Evolutionary conservation across 92 coral and sea anemone species (phyloP).

Genomic region (Montipora capitata): DNA sequence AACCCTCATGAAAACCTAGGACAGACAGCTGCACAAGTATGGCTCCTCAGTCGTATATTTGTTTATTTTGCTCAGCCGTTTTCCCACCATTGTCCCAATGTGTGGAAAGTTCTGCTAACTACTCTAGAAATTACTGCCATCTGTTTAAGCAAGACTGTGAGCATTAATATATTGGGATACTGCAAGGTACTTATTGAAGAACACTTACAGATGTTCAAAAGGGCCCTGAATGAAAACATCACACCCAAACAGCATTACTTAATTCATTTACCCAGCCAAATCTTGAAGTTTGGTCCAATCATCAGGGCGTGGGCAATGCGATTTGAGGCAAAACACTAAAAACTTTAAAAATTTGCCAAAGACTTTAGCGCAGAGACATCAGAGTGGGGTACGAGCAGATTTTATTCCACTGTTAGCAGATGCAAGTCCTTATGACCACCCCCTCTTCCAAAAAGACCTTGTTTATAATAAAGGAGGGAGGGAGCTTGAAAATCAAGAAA

Average conservation of each 20-base stretch:
- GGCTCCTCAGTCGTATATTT: slow-evolving; percentile 26
- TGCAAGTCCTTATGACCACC: neutral
- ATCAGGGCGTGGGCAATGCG: slow-evolving; percentile 42
- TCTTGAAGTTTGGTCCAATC: slow-evolving; percentile 31
- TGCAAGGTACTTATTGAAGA: slow-evolving; percentile 1
- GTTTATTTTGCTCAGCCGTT: neutral
- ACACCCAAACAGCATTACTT: slow-evolving; percentile 49
- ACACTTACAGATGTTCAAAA: slow-evolving; percentile 19
- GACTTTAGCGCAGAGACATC: slow-evolving; percentile 5
- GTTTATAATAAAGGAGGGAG: neutral
- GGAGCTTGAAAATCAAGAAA: neutral
- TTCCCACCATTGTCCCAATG: neutral
- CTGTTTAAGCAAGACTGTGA: neutral
- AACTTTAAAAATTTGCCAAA: slow-evolving; percentile 20
- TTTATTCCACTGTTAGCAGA: neutral
- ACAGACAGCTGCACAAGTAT: neutral
- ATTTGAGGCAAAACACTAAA: slow-evolving; percentile 49
- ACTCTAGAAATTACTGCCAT: slow-evolving; percentile 9
- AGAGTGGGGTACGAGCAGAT: slow-evolving; percentile 14
- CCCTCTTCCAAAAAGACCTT: neutral
- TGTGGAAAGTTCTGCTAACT: neutral
- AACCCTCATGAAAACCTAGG: neutral
- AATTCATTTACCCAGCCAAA: slow-evolving; percentile 30
- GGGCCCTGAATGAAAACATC: slow-evolving; percentile 13
- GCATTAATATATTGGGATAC: slow-evolving; percentile 19